phyloP scores from a whole-genome alignment of 2,888 invertebrate species.

The Epicampocera succincta region DNA sequence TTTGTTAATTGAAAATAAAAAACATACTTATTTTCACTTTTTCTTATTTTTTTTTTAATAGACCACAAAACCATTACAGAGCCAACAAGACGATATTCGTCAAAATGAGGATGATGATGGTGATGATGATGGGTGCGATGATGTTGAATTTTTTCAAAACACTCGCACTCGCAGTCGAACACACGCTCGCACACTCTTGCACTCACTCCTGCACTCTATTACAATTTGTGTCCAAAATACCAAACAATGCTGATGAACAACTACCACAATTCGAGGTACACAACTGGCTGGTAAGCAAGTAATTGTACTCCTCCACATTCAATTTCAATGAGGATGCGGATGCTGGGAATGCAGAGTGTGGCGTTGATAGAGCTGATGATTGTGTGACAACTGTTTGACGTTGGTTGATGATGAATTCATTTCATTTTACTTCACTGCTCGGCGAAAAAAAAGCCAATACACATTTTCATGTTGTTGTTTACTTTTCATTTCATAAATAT shows the following conservation, averaged over 20 bases:
- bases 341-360: neutral
- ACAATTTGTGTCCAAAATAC: neutral
- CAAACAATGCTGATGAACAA: constrained; percentile 32
- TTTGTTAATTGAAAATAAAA: constrained; percentile 54
- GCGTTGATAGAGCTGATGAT: constrained; percentile 53
- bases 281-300: constrained; percentile 22
- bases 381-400: constrained; percentile 70
- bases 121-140: neutral
- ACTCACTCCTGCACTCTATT: neutral
- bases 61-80: constrained; percentile 64
- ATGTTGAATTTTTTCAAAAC: constrained; percentile 12
- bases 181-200: neutral
- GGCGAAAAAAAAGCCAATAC: constrained; percentile 29
- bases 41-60: constrained; percentile 53
- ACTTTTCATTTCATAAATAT: constrained; percentile 61
- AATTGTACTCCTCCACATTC: constrained; percentile 17
- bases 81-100: constrained; percentile 49
- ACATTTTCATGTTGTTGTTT: constrained; percentile 46
- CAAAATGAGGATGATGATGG: constrained; percentile 25
- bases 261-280: constrained; percentile 4
- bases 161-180: neutral
- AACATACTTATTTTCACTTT: constrained; percentile 60
- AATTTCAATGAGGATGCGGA: neutral
- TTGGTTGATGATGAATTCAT: constrained; percentile 68
- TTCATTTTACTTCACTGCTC: constrained; percentile 64